Percentiles rank a stretch among this genome's conserved stretches.
These are phyloP conservation scores for Bellardia bayeri DNA, from an alignment of 2,888 invertebrate species.

Conservation along the genomic window DNA sequence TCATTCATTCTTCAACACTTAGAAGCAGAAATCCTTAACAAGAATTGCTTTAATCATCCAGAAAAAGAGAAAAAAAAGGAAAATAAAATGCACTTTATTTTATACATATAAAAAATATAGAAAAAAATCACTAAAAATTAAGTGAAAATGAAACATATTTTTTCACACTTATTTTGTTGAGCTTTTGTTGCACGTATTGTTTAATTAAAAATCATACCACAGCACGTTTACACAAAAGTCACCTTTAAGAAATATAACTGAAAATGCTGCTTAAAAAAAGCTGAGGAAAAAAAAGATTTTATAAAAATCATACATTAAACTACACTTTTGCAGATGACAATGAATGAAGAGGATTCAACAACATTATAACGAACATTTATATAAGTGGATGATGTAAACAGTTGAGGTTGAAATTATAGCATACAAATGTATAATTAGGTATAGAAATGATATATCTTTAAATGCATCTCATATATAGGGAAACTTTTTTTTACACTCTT, in stretches of 20 bases:
- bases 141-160: slow-evolving; percentile 72
- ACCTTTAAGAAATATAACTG: slow-evolving; percentile 45
- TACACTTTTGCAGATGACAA: slow-evolving; percentile 63
- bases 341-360: slow-evolving; percentile 69
- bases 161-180: slow-evolving; percentile 67
- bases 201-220: slow-evolving; percentile 73
- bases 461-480: too few relatives aligned
- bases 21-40: slow-evolving; percentile 56
- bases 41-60: slow-evolving; percentile 66
- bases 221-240: slow-evolving; percentile 73
- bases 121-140: slow-evolving; percentile 51
- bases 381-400: slow-evolving; percentile 21
- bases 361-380: slow-evolving; percentile 54
- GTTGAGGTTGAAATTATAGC: neutral
- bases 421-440: too few relatives aligned
- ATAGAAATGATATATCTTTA: too few relatives aligned
- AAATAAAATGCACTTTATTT: slow-evolving; percentile 54
- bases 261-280: slow-evolving; percentile 17
- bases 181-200: slow-evolving; percentile 71
- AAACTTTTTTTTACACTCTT: too few relatives aligned
- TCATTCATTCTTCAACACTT: neutral
- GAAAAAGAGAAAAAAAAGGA: slow-evolving; percentile 39
- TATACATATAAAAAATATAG: slow-evolving; percentile 33
- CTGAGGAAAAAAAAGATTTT: slow-evolving; percentile 40
- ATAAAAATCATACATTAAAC: slow-evolving; percentile 69